Evolutionary conservation across 1,140 invertebrate genomes (phyloP), one percentile per base, ranked within the genome.

Genomic region (Hormaphis cornu): DNA sequence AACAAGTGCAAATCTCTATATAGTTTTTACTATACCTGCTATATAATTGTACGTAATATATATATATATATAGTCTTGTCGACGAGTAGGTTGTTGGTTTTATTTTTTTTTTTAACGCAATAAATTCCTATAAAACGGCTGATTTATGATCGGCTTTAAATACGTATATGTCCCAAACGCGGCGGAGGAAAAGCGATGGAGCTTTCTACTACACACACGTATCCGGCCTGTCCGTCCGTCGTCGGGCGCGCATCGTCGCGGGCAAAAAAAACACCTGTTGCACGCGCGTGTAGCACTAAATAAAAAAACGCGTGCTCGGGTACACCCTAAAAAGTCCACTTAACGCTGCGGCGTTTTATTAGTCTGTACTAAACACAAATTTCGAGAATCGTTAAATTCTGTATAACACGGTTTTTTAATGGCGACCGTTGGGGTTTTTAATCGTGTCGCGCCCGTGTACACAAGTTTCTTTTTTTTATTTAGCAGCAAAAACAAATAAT

Each of bases 111-210:
- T 44, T 46, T 18, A 44, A 44, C 40, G 58, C 58, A 44, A 63
- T 63, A 63, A 63, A 63, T 63, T 58, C 54, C 40, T 58, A n/a
- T 24, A 14, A 10, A 35, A 33, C 28, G 20, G 16, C 28, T 46
- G 35, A 63, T 63, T 63, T 63, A 63, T n/a, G 42, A 44, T 63
- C 58, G 37, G 42, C 26, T 46, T 46, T 63, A 44, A 61, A 61
- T 18, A 28, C 10, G 33, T n/a, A 54, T n/a, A 54, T n/a, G 35
- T 54, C 35, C 28, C 52, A 14, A 16, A 24, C 20, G 33, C 20
- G 28, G 3, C n/a, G 24, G 6, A 12, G 14, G 22, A 50, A 50
- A 26, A n/a, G n/a, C 12, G n/a, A 20, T 12, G 10, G 52, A 54
- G 52, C 52, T 54, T 54, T 54, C 52, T 54, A 30, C 18, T 52